Evolutionary conservation across 2,797 vertebrate genomes (phyloP).

Genomic region (Sarcoramphus papa): DNA sequence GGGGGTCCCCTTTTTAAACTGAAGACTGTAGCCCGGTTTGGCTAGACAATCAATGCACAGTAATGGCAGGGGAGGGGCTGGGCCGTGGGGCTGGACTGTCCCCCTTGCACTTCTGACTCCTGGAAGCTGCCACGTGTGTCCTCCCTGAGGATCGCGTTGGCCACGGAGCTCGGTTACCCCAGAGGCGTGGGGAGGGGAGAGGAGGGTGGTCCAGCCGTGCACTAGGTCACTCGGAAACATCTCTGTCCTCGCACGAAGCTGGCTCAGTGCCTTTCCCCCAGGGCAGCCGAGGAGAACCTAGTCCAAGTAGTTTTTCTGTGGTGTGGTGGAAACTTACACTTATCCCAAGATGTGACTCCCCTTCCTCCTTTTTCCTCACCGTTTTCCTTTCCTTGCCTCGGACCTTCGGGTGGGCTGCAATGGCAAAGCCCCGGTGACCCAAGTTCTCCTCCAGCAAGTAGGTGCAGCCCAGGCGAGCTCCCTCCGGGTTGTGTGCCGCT

Average conservation of each 20-base stretch:
- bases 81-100: not conserved
- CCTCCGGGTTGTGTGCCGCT: not conserved
- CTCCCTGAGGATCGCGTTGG: not conserved
- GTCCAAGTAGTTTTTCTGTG: constrained; percentile 3
- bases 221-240: not conserved
- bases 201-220: not conserved
- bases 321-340: constrained; percentile 15
- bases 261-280: constrained; percentile 31
- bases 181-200: not conserved
- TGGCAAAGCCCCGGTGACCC: not conserved
- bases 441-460: not conserved
- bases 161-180: not conserved
- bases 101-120: not conserved
- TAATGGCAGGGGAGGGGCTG: constrained; percentile 4
- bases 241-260: not conserved
- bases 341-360: not conserved
- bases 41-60: constrained; percentile 60
- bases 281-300: not conserved
- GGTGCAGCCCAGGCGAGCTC: not conserved
- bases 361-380: not conserved
- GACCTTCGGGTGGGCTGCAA: not conserved
- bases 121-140: not conserved
- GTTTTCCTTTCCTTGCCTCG: not conserved
- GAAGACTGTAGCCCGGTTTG: not conserved
- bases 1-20: not conserved